A percentile compares a stretch with the other conserved stretches of the same genome.
These are phyloP conservation scores for Torymus auratus DNA, from an alignment of 2,888 invertebrate species.

Conservation along the genomic window DNA sequence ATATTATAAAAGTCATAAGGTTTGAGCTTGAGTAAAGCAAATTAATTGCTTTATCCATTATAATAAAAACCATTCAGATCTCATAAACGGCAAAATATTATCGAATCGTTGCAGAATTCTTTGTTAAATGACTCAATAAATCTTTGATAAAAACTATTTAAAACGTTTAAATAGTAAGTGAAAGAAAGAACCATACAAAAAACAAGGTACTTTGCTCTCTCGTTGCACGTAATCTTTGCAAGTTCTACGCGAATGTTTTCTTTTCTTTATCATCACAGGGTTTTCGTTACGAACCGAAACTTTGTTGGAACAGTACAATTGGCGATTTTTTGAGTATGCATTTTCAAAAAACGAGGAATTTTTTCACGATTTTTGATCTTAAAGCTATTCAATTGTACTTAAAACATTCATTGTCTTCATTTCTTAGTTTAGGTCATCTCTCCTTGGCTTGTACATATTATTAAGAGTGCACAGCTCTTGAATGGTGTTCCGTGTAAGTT, in stretches of 20 bases:
- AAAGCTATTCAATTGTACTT: conserved; percentile 52
- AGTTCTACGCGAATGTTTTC: background rate
- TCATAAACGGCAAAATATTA: conserved; percentile 10
- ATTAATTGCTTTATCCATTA: conserved; percentile 11
- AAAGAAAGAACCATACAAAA: conserved; percentile 15
- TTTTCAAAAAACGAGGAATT: conserved; percentile 24
- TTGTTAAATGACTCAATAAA: conserved; percentile 1
- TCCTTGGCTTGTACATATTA: conserved; percentile 66
- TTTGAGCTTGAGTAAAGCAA: conserved; percentile 38
- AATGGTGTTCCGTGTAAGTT: conserved; percentile 76
- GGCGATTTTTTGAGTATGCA: conserved; percentile 29
- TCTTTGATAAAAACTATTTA: conserved; percentile 8
- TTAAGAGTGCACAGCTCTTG: conserved; percentile 75
- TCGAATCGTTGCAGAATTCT: background rate
- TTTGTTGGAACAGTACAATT: conserved; percentile 21
- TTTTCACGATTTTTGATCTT: conserved; percentile 43
- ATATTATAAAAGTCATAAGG: conserved; percentile 34
- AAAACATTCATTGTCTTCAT: conserved; percentile 13
- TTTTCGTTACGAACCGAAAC: conserved; percentile 14
- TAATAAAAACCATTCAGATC: conserved; percentile 48
- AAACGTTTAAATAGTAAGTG: background rate
- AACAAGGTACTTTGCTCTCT: conserved; percentile 16
- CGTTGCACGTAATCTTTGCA: background rate
- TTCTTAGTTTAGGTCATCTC: conserved; percentile 37
- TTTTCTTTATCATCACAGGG: conserved; percentile 43